Evolutionary conservation across 2,113 vertebrate species (phyloP), one percentile per base, ranked within the genome.

Genomic region (Zapus hudsonius): DNA sequence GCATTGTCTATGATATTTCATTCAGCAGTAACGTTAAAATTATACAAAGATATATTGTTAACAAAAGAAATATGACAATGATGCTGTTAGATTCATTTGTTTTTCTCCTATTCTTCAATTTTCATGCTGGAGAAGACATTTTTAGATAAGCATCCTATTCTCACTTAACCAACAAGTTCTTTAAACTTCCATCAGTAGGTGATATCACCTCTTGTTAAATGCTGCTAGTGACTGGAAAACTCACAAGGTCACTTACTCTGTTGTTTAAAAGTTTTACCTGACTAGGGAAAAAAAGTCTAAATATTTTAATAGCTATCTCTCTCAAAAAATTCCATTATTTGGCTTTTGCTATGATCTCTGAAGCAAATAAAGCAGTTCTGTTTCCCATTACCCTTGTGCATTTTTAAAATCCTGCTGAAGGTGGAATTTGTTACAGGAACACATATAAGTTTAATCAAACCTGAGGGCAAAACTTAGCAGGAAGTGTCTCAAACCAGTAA

Each of bases 321-420:
- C 70, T 36, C 44, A 80, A 74, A 78, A 57, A 81, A 81, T 70
- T 63, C 29, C 13, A 22, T 63, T 22, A 27, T 76, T 82, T 63
- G 61, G 27, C n/a, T 23, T 81, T 81, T 75, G 13, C 29, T 89
- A 29, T 81, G n/a, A 69, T 90, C 79, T 86, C n/a, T 57, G 40
- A 17, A 82, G 61, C 69, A 95, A 92, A 85, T 89, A 92, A 95
- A 69, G 9, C 33, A 59, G 9, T 3, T 70, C 52, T 72, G 7
- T 73, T 89, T 19, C 31, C 6, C 38, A 84, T 78, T 52, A 81
- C 69, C 0, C 6, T 86, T 63, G 66, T 89, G 52, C 75, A 95
- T 90, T 70, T 86, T 90, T 76, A 69, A 86, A 82, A 36, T 64
- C 42, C 23, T 90, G 7, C 87, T 92, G n/a, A 92, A 55, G 42